phyloP scores from a whole-genome alignment of 2,888 invertebrate species.

The Bibio marci region DNA sequence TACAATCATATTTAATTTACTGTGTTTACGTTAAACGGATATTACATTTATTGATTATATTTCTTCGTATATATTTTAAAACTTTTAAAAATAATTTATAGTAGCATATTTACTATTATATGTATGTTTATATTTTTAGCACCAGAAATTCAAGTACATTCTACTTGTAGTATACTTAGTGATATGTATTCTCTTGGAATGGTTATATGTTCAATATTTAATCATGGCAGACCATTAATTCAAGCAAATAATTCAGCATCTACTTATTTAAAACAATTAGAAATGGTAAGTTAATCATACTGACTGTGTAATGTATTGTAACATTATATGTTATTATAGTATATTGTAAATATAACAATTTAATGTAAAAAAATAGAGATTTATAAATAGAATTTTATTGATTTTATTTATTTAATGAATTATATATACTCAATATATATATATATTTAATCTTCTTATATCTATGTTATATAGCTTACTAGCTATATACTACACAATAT shows the following conservation, averaged over 20 bases:
- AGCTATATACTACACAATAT: too few species aligned
- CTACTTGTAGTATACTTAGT: constrained; percentile 68
- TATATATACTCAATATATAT: too few species aligned
- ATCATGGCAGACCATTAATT: constrained; percentile 73
- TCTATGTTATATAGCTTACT: too few species aligned
- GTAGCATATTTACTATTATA: too few species aligned
- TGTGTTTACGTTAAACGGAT: too few species aligned
- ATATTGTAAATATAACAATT: neutral
- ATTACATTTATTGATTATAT: neutral
- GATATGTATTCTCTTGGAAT: constrained; percentile 96
- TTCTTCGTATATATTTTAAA: neutral
- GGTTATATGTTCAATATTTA: constrained; percentile 84
- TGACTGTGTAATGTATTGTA: neutral
- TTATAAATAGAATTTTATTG: too few species aligned
- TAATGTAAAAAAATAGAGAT: too few species aligned
- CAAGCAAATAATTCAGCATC: constrained; percentile 81
- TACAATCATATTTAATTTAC: too few species aligned
- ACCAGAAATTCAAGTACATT: constrained; percentile 79
- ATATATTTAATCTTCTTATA: too few species aligned
- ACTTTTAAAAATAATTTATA: too few species aligned
- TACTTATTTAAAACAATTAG: constrained; percentile 78
- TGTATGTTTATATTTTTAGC: too few species aligned
- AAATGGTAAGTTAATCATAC: constrained; percentile 71
- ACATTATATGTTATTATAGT: neutral
- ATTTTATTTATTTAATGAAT: too few species aligned